Evolutionary conservation across 2,113 vertebrate species (phyloP), one percentile per base, ranked within the genome.

Genomic region (Notothenia coriiceps): DNA sequence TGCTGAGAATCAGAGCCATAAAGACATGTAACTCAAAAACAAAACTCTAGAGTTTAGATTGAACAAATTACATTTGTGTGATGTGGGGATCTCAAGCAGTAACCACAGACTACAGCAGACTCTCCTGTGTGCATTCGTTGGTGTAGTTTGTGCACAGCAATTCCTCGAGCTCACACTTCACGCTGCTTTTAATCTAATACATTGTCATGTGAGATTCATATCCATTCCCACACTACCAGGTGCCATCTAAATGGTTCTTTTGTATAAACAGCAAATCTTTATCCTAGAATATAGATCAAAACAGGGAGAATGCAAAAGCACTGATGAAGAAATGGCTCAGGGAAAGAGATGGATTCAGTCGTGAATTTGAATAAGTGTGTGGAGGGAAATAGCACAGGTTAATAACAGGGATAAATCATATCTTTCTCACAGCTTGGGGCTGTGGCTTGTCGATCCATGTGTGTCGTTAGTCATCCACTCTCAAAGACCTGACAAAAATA

Each of bases 361-460:
- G 59, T 77, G 83, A 90, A 91, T 92, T 81, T 86, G 76, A 93
- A 91, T 89, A 84, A 83, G 79, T 79, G 80, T 71, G 71, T 71
- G 71, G 9, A 82, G 78, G 86, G 62, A 81, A 90, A 89, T 70
- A 80, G 78, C 86, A 85, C 84, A 87, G 88, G 92, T 90, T 93
- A 93, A 93, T 92, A 87, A 90, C 81, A 63, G 78, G 90, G 83
- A 90, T 92, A 89, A 91, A 92, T 93, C 90, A 86, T 77, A 85
- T 88, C 66, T 82, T 74, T 82, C 89, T 80, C 72, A 25, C 83
- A 78, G 81, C 82, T 92, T 77, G 76, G 87, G 82, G 88, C 83
- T 78, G 77, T 20, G 66, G 81, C 85, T 86, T 88, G 89, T 89
- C 79, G 75, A 88, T 89, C 87, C 67, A 63, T 86, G 49, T 50